These are phyloP conservation scores for Rhinichthys klamathensis DNA, from an alignment of 2,113 vertebrate species.

Conservation along the genomic window DNA sequence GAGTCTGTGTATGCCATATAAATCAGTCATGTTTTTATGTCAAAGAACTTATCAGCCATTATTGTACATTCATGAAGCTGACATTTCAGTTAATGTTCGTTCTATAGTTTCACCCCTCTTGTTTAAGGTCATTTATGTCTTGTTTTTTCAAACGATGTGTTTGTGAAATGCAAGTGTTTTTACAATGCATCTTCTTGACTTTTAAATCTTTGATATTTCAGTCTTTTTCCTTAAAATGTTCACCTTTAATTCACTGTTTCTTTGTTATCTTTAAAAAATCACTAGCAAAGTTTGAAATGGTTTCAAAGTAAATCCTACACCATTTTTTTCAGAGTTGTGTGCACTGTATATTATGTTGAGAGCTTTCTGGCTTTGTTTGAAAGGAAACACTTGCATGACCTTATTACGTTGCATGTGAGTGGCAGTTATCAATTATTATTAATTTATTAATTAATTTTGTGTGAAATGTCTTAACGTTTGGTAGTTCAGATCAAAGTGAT, in stretches of 20 bases:
- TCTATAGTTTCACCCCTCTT: neutral
- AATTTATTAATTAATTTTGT: neutral
- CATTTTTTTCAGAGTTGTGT: too few relatives aligned
- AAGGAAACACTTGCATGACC: too few relatives aligned
- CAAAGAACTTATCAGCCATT: conserved; percentile 26
- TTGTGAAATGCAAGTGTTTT: conserved; percentile 39
- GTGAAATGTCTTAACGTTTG: neutral
- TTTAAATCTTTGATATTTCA: neutral
- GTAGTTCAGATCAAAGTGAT: neutral
- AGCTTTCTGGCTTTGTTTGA: neutral
- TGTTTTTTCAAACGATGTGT: conserved; percentile 39
- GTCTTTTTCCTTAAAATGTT: too few relatives aligned
- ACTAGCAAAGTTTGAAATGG: too few relatives aligned
- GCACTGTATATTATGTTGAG: too few relatives aligned
- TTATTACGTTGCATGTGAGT: too few relatives aligned
- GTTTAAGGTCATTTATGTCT: conserved; percentile 45
- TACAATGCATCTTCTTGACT: conserved; percentile 44
- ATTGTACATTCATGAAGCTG: conserved; percentile 25
- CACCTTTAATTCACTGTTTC: too few relatives aligned
- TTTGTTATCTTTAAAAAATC: too few relatives aligned
- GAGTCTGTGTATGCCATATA: conserved; percentile 34
- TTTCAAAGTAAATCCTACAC: too few relatives aligned
- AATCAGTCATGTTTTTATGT: conserved; percentile 18
- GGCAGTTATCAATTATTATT: neutral
- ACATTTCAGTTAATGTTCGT: conserved; percentile 50